A percentile compares a stretch with the other conserved stretches of the same genome.
These are phyloP conservation scores for Spatulosminthurus flaviceps DNA, from an alignment of 2,888 invertebrate species.

Conservation along the genomic window DNA sequence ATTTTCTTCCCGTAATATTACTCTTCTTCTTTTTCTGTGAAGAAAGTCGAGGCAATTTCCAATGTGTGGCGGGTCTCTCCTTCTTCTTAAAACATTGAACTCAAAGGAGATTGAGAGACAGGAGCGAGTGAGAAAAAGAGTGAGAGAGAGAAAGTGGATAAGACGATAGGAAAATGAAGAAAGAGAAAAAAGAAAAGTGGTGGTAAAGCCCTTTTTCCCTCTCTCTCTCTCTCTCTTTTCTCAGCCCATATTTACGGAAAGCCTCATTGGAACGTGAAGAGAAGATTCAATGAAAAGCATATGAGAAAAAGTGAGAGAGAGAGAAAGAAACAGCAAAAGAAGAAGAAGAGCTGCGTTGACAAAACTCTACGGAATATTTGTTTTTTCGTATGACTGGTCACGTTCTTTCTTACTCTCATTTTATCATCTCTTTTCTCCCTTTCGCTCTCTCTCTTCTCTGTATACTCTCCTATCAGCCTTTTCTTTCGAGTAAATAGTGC, in stretches of 20 bases:
- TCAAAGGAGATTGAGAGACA: no score
- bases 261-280: constrained; percentile 1
- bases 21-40: no score
- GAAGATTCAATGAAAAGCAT: constrained; percentile 36
- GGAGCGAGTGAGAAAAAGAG: no score
- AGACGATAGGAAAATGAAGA: neutral
- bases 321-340: constrained; percentile 16
- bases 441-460: neutral
- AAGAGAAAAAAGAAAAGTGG: constrained; percentile 6
- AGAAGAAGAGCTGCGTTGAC: constrained; percentile 46
- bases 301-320: neutral
- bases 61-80: no score
- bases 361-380: constrained; percentile 58
- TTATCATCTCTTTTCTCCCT: constrained; percentile 20
- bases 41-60: no score
- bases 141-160: no score
- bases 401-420: constrained; percentile 54
- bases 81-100: no score
- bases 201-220: constrained; percentile 29
- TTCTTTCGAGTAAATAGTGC: neutral
- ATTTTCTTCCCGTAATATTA: no score
- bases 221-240: no score
- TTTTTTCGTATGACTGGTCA: constrained; percentile 63
- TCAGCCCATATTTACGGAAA: constrained; percentile 44
- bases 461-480: neutral